Conservation (phyloP, 2,797 vertebrate genomes). For the Carcharodon carcharias region DNA sequence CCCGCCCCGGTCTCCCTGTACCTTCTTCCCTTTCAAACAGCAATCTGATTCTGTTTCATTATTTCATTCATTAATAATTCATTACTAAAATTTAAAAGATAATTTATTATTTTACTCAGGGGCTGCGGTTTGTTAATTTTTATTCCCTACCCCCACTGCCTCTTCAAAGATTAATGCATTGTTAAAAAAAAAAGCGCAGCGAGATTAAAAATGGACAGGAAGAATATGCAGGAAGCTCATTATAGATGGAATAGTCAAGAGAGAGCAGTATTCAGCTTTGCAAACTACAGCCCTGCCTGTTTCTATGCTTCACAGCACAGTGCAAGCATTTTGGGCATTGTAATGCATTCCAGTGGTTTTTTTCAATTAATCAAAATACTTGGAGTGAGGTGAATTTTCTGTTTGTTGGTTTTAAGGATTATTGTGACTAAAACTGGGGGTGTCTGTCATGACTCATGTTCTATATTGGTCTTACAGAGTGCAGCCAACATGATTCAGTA, state of each 20-base stretch:
- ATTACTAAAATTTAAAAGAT: too few relatives aligned
- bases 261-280: neutral
- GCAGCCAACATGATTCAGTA: neutral
- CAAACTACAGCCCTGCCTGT: neutral
- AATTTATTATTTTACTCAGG: neutral
- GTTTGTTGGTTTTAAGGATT: neutral
- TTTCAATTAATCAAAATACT: neutral
- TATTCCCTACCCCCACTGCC: neutral
- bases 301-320: neutral
- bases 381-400: neutral
- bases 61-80: too few relatives aligned
- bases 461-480: neutral
- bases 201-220: slow-evolving; percentile 9
- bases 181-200: neutral
- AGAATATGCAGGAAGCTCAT: slow-evolving; percentile 22
- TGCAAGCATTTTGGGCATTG: neutral
- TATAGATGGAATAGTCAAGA: neutral
- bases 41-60: too few relatives aligned
- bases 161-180: neutral
- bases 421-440: neutral
- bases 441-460: neutral
- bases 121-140: neutral
- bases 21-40: too few relatives aligned
- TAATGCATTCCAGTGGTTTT: neutral
- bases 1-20: too few relatives aligned